phyloP scores from a whole-genome alignment of 2,888 invertebrate genomes.

The Scaptomyza caliginosa region DNA sequence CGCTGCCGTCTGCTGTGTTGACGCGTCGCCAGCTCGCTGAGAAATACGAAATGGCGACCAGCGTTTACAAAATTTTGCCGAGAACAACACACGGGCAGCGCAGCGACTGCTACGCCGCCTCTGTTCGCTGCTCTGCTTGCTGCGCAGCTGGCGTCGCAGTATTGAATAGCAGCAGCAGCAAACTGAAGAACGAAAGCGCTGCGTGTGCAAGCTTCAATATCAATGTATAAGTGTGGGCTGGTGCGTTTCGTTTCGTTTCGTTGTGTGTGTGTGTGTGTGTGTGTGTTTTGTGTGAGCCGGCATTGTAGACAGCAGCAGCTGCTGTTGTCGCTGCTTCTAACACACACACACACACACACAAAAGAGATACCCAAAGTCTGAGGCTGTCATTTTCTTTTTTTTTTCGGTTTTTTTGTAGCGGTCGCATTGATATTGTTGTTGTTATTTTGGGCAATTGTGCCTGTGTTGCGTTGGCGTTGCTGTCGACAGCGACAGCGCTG shows the following conservation, averaged over 20 bases:
- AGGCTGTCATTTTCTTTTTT: slow-evolving; percentile 4
- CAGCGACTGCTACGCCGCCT: no score
- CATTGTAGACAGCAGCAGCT: slow-evolving; percentile 50
- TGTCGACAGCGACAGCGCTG: slow-evolving; percentile 18
- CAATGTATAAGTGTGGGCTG: slow-evolving; percentile 7
- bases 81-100: slow-evolving; percentile 61
- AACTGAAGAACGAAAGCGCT: slow-evolving; percentile 52
- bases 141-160: slow-evolving; percentile 34
- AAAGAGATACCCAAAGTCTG: slow-evolving; percentile 13
- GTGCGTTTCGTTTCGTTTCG: slow-evolving; percentile 10
- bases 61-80: slow-evolving; percentile 58
- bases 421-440: slow-evolving; percentile 20
- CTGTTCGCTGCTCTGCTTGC: no score
- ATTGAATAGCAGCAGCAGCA: slow-evolving; percentile 29
- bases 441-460: slow-evolving; percentile 57
- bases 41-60: slow-evolving; percentile 74
- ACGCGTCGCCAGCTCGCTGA: slow-evolving; percentile 80
- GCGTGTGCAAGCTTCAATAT: slow-evolving; percentile 22
- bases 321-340: slow-evolving; percentile 36
- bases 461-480: slow-evolving; percentile 47
- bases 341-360: slow-evolving; percentile 6
- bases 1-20: slow-evolving; percentile 60
- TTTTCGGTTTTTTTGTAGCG: slow-evolving; percentile 12
- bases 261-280: slow-evolving; percentile 13
- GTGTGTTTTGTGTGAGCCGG: slow-evolving; percentile 45